A percentile compares a stretch with the other conserved stretches of the same genome.
Conservation (phyloP, 2,888 invertebrate genomes). For the Proisotoma minuta region DNA sequence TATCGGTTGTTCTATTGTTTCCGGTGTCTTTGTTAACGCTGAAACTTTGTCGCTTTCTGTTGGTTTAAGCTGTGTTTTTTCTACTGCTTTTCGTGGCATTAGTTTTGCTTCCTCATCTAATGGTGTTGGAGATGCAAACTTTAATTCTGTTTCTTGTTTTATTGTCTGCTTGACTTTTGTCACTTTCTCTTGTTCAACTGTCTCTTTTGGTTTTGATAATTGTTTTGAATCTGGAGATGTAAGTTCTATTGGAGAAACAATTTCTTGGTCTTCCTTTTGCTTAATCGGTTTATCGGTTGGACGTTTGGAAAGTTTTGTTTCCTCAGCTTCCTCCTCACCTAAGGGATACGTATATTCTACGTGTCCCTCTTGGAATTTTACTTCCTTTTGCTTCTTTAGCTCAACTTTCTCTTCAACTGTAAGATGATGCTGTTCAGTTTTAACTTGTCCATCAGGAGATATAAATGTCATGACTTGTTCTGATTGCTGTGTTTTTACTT, state of each 20-base stretch:
- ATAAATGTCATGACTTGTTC: background rate
- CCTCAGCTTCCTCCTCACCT: background rate
- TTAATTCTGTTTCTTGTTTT: background rate
- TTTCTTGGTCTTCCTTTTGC: background rate
- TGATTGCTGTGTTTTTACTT: background rate
- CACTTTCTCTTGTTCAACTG: background rate
- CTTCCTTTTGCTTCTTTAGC: slow-evolving; percentile 2
- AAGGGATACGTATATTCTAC: background rate
- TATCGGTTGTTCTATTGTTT: background rate
- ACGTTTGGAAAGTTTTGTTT: background rate
- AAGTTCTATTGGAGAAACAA: background rate
- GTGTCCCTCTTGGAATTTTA: background rate
- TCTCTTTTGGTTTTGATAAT: background rate
- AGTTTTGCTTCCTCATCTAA: background rate
- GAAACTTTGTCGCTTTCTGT: background rate
- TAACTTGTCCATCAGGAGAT: background rate
- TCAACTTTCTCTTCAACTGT: background rate
- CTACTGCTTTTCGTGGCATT: background rate
- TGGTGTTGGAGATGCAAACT: slow-evolving; percentile 4
- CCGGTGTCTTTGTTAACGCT: background rate
- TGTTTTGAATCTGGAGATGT: background rate
- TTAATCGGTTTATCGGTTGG: background rate
- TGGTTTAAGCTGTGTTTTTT: background rate
- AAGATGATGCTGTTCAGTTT: background rate
- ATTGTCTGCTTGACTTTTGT: background rate